Evolutionary conservation across 2,113 vertebrate genomes (phyloP), one percentile per base, ranked within the genome.

Genomic region (Emydocephalus ijimae): DNA sequence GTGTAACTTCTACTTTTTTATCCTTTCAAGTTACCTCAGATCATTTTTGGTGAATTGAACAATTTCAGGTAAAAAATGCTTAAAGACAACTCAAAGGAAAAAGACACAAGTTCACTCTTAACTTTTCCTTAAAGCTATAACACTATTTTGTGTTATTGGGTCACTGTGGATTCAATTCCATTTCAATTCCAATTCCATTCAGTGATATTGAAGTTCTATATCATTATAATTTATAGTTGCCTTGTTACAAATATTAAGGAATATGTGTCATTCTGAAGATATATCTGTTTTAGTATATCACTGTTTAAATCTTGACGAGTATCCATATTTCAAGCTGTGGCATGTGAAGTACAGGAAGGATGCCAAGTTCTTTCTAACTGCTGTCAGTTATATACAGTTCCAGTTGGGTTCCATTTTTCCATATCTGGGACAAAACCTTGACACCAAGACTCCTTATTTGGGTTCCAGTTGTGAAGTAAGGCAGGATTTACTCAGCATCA

Each of bases 301-400:
- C 29, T 39, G 20, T n/a, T 43, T n/a, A 50, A 87, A 10, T 64
- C 8, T 54, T 54, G 45, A 7, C 43, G 21, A 48, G 12, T 90
- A 24, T 86, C 29, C 23, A 54, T 90, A 52, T 87, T 6, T 90
- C 52, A 93, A 59, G 81, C 10, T 34, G 52, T 29, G 52, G 81
- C 15, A 26, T 34, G 87, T 45, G 59, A 50, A 59, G 26, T 8
- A 43, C 7, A 87, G 57, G 85, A 34, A 85, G 54, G 26, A 90
- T 61, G 48, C n/a, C 74, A 87, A 21, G 4, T 64, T 85, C 74
- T 34, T 48, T 61, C 61, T 56, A n/a, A 57, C 64, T 89, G 61
- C 52, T 92, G 45, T 92, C 26, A 21, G 23, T 57, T 81, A 93
- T 93, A 90, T n/a, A 29, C 8, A 56, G 56, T 64, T 93, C 26